Base-by-base conservation (phyloP, 2,888 invertebrate species). In the Lithophane ornitopus region DNA sequence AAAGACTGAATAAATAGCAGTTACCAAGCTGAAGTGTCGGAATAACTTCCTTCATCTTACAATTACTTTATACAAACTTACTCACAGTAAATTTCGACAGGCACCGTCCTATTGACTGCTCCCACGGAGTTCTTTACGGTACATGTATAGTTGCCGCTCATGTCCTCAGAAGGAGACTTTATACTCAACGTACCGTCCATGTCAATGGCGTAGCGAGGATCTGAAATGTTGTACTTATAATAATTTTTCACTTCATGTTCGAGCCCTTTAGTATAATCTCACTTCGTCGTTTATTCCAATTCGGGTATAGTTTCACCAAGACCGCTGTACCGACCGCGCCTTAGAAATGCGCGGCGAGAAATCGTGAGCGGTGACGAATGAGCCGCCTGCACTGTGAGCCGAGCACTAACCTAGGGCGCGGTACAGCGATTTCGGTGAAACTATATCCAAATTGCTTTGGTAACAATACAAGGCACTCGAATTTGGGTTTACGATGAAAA, bases 121-220 rank as follows among this genome's bases (percentile, higher is more conserved):
- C 97, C 97, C 4, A 95, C 94, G 0, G 90, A 87, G 89, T 97
- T 98, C 67, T 92, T 95, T 0, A 97, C 97, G 19, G 94, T 90
- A 87, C 97, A 97, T 1, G 94, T 96, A 88, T 97, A 97, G 39
- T 93, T 91, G 0, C 97, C 97, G 69, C 97, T 97, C 80, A 95
- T 83, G 16, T 95, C 95, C 80, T 94, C 93, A 0, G 95, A 89
- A 0, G 95, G 96, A 1, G 90, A 88, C 34, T 92, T 94, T 44
- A 97, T 94, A 1, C 92, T 93, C 28, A 97, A 81, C 0, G 94
- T 93, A 0, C 96, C 95, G 12, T 95, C 94, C 0, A 85, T 46
- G 11, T 92, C 92, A 39, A 94, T 83, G 0, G 87, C 84, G 81
- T 93, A 96, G 14, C 93, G 92, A 22, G 85, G 86, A 89, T 96